phyloP scores from a whole-genome alignment of 2,888 invertebrate species.

The Leptopterna dolabrata region DNA sequence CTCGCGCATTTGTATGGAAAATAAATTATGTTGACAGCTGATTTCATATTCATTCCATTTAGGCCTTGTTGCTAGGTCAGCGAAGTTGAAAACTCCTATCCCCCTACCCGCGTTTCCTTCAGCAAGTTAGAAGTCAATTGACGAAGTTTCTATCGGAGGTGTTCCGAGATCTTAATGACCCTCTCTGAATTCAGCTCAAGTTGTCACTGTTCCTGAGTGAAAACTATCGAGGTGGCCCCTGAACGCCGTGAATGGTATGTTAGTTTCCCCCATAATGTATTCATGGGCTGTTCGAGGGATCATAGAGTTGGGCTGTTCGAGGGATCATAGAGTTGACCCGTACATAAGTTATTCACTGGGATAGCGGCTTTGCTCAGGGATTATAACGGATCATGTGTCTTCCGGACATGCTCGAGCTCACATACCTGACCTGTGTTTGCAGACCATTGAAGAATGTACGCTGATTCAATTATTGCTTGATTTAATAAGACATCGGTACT shows the following conservation, averaged over 20 bases:
- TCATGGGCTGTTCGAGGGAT: neutral
- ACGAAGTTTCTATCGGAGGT: neutral
- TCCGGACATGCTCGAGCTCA: neutral
- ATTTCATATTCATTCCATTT: no score
- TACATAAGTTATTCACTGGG: neutral
- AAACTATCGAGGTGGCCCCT: no score
- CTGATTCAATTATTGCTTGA: no score
- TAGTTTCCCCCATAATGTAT: neutral
- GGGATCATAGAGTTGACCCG: neutral
- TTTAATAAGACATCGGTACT: no score
- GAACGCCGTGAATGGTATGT: neutral
- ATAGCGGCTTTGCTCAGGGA: neutral
- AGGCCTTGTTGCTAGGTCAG: neutral
- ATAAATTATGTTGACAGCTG: no score
- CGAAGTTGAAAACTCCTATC: neutral
- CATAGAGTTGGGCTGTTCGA: no score
- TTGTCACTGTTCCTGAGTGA: neutral
- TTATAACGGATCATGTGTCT: neutral
- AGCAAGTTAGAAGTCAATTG: conserved; percentile 13
- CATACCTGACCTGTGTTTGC: neutral
- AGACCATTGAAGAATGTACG: neutral
- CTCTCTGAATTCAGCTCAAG: neutral
- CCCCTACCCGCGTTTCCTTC: neutral
- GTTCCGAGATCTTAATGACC: neutral
- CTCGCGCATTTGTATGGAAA: no score